Conservation (phyloP, 2,797 vertebrate species). For the Brachyalestes nurse region DNA sequence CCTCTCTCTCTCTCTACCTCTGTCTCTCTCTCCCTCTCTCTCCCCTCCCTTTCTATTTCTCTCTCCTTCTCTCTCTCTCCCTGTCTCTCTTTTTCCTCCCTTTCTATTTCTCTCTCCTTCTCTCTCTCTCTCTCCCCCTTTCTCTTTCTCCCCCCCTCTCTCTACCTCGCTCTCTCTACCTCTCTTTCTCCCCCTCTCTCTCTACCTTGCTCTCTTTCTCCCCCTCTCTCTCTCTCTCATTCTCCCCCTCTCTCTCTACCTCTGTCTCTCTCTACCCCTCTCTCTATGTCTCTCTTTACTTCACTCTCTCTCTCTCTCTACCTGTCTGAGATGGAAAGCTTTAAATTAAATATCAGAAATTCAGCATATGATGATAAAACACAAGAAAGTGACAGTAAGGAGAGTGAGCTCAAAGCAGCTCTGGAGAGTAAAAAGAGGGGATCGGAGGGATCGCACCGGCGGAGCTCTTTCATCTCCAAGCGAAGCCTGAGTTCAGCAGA, state of each 20-base stretch:
- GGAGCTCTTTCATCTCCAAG: conserved; percentile 11
- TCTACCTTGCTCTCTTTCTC: too few species aligned
- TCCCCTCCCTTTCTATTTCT: conserved; percentile 24
- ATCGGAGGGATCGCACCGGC: conserved; percentile 18
- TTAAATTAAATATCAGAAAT: conserved; percentile 63
- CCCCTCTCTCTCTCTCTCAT: too few species aligned
- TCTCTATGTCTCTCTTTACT: conserved; percentile 48
- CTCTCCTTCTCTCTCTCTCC: not conserved
- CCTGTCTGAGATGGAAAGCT: conserved; percentile 46
- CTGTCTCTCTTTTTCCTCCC: not conserved
- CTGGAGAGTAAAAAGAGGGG: not conserved
- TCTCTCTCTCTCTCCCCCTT: not conserved
- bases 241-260: not conserved
- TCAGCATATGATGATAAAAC: conserved; percentile 42
- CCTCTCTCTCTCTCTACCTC: not conserved
- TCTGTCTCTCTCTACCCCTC: conserved; percentile 10
- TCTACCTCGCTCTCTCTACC: too few species aligned
- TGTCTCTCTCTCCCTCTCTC: conserved; percentile 40
- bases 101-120: conserved; percentile 28
- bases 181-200: too few species aligned
- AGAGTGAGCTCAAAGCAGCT: not conserved
- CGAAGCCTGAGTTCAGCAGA: not conserved
- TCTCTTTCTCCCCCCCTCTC: too few species aligned
- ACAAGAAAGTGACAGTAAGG: conserved; percentile 45
- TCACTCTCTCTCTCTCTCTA: conserved; percentile 21